Evolutionary conservation across 2,888 invertebrate species (phyloP).

Genomic region (Ctenicera cuprea): DNA sequence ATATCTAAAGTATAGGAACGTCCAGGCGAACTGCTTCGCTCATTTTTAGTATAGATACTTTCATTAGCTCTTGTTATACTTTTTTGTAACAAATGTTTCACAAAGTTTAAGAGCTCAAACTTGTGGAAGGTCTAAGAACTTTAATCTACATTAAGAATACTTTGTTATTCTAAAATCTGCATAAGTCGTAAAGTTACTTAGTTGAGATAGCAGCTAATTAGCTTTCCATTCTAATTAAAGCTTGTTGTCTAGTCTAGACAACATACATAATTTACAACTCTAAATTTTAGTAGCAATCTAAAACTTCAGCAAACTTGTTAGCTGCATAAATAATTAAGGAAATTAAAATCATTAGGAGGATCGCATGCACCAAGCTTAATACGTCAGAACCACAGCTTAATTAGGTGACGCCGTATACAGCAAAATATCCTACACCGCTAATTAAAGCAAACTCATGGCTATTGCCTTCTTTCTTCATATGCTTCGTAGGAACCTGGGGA

Average conservation of each 20-base stretch:
- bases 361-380: slow-evolving; percentile 31
- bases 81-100: too few species aligned
- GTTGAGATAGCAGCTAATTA: slow-evolving; percentile 10
- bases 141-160: too few species aligned
- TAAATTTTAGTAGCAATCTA: slow-evolving; percentile 30
- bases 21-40: too few species aligned
- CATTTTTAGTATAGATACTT: too few species aligned
- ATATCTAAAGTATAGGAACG: too few species aligned
- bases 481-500: background rate
- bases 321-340: slow-evolving; percentile 38
- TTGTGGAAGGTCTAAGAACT: too few species aligned
- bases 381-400: slow-evolving; percentile 34
- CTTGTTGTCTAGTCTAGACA: slow-evolving; percentile 27
- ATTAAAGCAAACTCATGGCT: slow-evolving; percentile 27
- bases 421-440: slow-evolving; percentile 30
- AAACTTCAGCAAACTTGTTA: slow-evolving; percentile 29
- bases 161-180: background rate
- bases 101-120: too few species aligned
- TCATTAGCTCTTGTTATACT: too few species aligned
- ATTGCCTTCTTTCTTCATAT: slow-evolving; percentile 14
- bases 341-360: slow-evolving; percentile 37
- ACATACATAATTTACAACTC: slow-evolving; percentile 23
- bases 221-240: slow-evolving; percentile 14
- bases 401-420: slow-evolving; percentile 26
- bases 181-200: background rate